Percentiles rank a stretch among this genome's conserved stretches.
These are phyloP conservation scores for Macrostomum cliftonense DNA, from an alignment of 2,888 invertebrate genomes.

Conservation along the genomic window DNA sequence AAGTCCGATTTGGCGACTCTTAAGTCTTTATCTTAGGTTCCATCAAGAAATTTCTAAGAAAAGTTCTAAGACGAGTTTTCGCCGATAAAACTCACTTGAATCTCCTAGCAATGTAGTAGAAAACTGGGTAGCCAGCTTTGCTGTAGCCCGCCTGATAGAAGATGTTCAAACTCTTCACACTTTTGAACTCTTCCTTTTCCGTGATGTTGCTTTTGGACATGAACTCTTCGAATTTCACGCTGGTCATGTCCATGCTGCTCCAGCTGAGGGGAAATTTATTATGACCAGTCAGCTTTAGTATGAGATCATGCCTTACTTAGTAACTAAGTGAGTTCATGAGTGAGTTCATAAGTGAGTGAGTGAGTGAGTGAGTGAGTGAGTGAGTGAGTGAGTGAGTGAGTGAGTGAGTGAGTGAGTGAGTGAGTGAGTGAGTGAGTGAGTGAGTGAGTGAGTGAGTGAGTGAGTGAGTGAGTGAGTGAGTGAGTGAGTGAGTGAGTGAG, in stretches of 20 bases:
- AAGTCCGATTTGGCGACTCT: too few species aligned
- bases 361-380: background rate
- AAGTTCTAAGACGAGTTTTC: too few species aligned
- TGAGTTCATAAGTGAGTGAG: too few species aligned
- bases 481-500: too few species aligned
- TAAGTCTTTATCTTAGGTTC: too few species aligned
- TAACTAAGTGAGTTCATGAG: too few species aligned
- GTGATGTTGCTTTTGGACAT: conserved; percentile 52
- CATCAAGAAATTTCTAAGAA: too few species aligned
- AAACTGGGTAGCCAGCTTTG: conserved; percentile 74
- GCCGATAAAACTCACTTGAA: conserved; percentile 73
- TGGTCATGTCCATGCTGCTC: conserved; percentile 60
- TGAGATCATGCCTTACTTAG: too few species aligned
- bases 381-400: background rate
- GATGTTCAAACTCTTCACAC: conserved; percentile 51
- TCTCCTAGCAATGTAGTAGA: conserved; percentile 84
- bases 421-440: background rate
- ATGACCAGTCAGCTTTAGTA: too few species aligned
- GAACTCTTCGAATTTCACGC: conserved; percentile 85
- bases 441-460: background rate
- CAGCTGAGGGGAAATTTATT: conserved; percentile 20
- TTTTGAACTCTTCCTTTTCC: conserved; percentile 66
- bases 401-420: background rate
- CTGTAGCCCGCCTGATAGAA: conserved; percentile 49
- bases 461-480: background rate